Percentiles rank a stretch among this genome's conserved stretches.
Evolutionary conservation across 2,888 invertebrate genomes (phyloP).

Genomic region (Neria commutata): DNA sequence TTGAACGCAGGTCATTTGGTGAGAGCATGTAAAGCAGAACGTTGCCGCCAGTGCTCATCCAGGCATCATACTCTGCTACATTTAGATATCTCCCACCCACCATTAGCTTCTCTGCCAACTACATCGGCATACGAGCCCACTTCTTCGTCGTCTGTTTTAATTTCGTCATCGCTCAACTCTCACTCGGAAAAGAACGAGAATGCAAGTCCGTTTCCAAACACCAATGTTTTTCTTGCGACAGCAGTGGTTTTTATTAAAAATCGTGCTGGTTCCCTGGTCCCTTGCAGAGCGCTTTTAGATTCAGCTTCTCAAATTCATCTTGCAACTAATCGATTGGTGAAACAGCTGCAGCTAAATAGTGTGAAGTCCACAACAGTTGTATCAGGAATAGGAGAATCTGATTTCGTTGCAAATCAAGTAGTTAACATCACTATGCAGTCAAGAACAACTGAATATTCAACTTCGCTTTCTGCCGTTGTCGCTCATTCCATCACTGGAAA

Average conservation of each 20-base stretch:
- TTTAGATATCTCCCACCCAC: neutral
- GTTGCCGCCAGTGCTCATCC: neutral
- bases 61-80: neutral
- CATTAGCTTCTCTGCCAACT: neutral
- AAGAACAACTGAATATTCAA: slow-evolving; percentile 8
- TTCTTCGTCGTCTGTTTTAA: neutral
- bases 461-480: slow-evolving; percentile 23
- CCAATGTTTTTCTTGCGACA: slow-evolving; percentile 12
- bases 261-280: slow-evolving; percentile 11
- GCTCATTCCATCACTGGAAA: slow-evolving; percentile 29
- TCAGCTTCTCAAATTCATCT: slow-evolving; percentile 9
- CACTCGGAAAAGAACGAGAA: too few species aligned
- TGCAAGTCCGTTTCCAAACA: neutral
- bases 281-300: slow-evolving; percentile 11
- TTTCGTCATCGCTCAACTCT: neutral
- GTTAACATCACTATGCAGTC: slow-evolving; percentile 14
- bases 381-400: slow-evolving; percentile 20
- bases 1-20: neutral
- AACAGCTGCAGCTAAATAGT: slow-evolving; percentile 13
- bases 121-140: neutral
- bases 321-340: slow-evolving; percentile 9
- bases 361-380: slow-evolving; percentile 10
- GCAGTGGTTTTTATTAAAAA: slow-evolving; percentile 27
- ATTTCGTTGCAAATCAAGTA: slow-evolving; percentile 9
- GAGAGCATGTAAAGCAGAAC: neutral